phyloP scores from a whole-genome alignment of 2,797 vertebrate genomes.

The Spondyliosoma cantharus region DNA sequence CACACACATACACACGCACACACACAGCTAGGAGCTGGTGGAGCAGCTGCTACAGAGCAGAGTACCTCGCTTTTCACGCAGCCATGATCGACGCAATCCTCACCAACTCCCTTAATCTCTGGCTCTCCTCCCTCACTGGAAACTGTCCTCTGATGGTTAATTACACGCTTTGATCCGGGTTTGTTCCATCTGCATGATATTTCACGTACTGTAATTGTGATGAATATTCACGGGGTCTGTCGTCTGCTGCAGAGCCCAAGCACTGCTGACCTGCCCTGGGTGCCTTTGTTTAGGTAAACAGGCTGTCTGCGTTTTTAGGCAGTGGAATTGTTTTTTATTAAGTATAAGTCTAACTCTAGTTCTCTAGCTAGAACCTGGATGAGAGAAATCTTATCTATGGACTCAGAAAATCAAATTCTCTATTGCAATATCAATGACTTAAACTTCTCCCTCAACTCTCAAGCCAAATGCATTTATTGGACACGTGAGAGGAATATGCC shows the following conservation, averaged over 20 bases:
- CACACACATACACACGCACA: background rate
- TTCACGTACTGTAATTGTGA: conserved; percentile 76
- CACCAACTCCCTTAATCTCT: conserved; percentile 62
- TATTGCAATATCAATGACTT: conserved; percentile 38
- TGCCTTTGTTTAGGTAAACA: conserved; percentile 11
- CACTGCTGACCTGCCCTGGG: background rate
- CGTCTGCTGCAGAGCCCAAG: conserved; percentile 37
- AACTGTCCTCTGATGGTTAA: conserved; percentile 76
- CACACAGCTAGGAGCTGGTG: background rate
- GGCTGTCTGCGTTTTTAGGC: conserved; percentile 26
- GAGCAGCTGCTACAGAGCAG: conserved; percentile 32
- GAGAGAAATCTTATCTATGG: conserved; percentile 28
- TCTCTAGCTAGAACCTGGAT: conserved; percentile 7
- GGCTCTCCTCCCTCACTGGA: conserved; percentile 67
- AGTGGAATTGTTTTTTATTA: conserved; percentile 36
- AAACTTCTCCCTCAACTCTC: conserved; percentile 33
- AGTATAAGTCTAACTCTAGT: too few relatives aligned
- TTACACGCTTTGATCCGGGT: conserved; percentile 81
- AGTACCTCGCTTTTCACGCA: conserved; percentile 28
- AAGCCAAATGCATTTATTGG: conserved; percentile 14
- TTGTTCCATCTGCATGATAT: conserved; percentile 78
- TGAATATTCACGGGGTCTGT: conserved; percentile 69
- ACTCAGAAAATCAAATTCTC: conserved; percentile 30
- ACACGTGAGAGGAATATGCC: conserved; percentile 28
- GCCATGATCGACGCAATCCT: conserved; percentile 36